Evolutionary conservation across 37 sponge, comb jelly and placozoan species (phyloP), one percentile per base, ranked within the genome.

Genomic region (Petrosia ficiformis): DNA sequence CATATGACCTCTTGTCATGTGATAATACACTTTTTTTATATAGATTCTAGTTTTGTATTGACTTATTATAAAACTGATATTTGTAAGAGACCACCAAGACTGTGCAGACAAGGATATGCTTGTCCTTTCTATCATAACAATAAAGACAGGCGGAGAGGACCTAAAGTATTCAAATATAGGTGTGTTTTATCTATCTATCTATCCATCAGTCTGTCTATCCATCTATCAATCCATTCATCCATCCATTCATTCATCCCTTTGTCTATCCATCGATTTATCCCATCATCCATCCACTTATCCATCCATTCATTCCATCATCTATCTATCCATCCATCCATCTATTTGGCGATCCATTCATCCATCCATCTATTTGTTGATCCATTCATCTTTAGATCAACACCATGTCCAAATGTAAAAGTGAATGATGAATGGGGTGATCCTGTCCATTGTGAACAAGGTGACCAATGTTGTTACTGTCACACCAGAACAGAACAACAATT

Each of bases 391-490:
- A 95, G 98, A 58, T 97, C 98, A 8, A 97, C 95, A 8, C 98
- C 98, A 22, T 97, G 98, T 84, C 98, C 98, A 2, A 81, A 83
- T 74, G 98, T 97, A 16, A 97, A 95, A 79, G 44, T 87, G 35
- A 91, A 90, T 71, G 98, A 97, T 57, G 98, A 97, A 66, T 97
- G 98, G 98, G 90, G 98, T 33, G 98, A 97, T 75, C 92, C 95
- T 26, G 65, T 73, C 5, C 74, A 91, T 65, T 97, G 98, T 76
- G 98, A 97, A 19, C 81, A 81, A 44, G 83, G 83, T 21, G 93
- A 97, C 48, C 31, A 44, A 59, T 97, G 98, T 68, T 74, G 75
- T 25, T 97, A 97, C 72, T 97, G 98, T 42, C 98, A 97, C 88
- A 97, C 95, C 1, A 61, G 98, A 25, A 97, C 98, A 14, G 98